Evolutionary conservation across 2,888 invertebrate genomes (phyloP), one percentile per base, ranked within the genome.

Genomic region (Galeopsomyia nigrocyanea): DNA sequence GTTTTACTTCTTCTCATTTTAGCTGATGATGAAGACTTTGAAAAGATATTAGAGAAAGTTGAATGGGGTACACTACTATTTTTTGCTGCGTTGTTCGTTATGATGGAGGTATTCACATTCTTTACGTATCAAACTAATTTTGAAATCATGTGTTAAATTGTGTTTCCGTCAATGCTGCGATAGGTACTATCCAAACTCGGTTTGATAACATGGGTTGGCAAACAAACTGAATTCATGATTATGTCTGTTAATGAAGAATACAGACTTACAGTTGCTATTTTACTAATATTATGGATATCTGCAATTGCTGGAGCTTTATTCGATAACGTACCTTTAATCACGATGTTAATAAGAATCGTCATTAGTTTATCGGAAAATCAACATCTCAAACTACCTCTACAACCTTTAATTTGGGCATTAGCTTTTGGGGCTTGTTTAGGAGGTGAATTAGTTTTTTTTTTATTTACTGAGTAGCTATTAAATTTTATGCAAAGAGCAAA

Each of bases 1-100:
- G 94, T 95, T 0, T 85, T 96, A 14, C 87, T 95, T 51, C 88
- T 97, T 7, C 89, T 97, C 5, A 90, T 95, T 1, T 84, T 96
- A 55, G 92, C 95, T 0, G 95, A 96, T 81, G 88, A 90, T 10
- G 91, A 92, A 53, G 94, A 96, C 82, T 87, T 97, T 81, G 96
- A 96, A 82, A 92, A 93, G 0, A 90, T 96, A 65, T 88, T 97
- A 75, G 92, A 94, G 0, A 88, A 95, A 72, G 95, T 97, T 0
- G 96, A 97, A 84, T 96, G 96, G 96, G 93, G 94, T 1, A 97
- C 96, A 0, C 87, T 97, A 0, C 87, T 96, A 47, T 96, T 97
- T 88, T 96, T 97, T 80, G 95, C 95, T 0, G 93, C 95, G 0
- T 87, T 97, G 0, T 96, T 97, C 80, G 92, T 96, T 46, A 88